phyloP scores from a whole-genome alignment of 2,888 invertebrate genomes.

The Odontocolon sp. region DNA sequence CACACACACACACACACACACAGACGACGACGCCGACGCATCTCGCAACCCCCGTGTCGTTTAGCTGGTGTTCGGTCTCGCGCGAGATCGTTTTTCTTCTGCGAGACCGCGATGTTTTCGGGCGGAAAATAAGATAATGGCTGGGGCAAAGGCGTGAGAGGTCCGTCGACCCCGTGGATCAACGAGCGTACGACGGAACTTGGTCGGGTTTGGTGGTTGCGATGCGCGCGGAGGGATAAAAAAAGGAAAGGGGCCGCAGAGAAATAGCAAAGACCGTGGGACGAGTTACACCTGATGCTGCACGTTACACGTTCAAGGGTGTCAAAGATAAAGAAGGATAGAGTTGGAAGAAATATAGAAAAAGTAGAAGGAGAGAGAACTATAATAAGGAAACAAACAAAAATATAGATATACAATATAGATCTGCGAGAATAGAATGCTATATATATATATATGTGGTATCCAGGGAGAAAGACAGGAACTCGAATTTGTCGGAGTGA shows the following conservation, averaged over 20 bases:
- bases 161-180: constrained; percentile 55
- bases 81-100: constrained; percentile 77
- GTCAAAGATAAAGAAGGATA: constrained; percentile 57
- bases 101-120: constrained; percentile 76
- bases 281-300: constrained; percentile 70
- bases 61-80: constrained; percentile 53
- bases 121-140: constrained; percentile 81
- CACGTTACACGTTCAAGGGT: constrained; percentile 54
- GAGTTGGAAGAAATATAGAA: constrained; percentile 13
- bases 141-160: constrained; percentile 73
- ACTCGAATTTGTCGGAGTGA: no score
- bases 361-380: constrained; percentile 14
- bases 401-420: neutral
- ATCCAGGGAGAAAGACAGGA: no score
- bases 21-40: neutral
- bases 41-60: constrained; percentile 5
- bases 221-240: constrained; percentile 42
- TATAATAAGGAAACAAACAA: neutral
- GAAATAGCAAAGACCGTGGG: constrained; percentile 75
- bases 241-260: constrained; percentile 47
- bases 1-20: neutral
- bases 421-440: constrained; percentile 4
- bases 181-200: no score
- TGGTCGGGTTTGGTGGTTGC: no score
- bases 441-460: no score